Percentiles rank a stretch among this genome's conserved stretches.
These are phyloP conservation scores for Caenorhabditis sinica DNA, from an alignment of 2,888 invertebrate species.

Conservation along the genomic window DNA sequence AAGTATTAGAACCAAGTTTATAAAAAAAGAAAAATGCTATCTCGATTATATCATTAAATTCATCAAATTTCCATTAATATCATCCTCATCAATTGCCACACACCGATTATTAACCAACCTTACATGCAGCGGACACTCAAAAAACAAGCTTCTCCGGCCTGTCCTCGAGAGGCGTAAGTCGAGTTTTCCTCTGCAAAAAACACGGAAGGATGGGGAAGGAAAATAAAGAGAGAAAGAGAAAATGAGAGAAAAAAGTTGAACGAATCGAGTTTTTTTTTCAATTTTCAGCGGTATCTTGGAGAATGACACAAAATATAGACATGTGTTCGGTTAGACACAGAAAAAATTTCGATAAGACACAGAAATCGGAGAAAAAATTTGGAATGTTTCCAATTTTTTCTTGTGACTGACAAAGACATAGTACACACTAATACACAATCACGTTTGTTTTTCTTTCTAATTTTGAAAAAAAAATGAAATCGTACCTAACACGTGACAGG, in stretches of 20 bases:
- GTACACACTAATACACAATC: not conserved
- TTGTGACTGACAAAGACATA: conserved; percentile 9
- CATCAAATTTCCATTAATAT: not conserved
- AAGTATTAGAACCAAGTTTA: conserved; percentile 2
- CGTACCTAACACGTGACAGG: conserved; percentile 8
- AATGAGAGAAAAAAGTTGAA: conserved; percentile 13
- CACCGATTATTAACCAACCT: conserved; percentile 43
- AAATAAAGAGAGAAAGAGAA: not conserved
- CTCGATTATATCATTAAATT: not conserved
- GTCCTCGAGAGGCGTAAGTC: conserved; percentile 38
- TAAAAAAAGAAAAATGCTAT: not conserved
- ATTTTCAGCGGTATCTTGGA: not conserved
- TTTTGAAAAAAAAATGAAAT: not conserved
- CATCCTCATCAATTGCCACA: not conserved
- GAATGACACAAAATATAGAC: not conserved
- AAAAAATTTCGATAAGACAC: not conserved
- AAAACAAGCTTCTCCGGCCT: conserved; percentile 48
- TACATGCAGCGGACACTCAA: conserved; percentile 49
- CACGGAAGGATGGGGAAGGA: conserved; percentile 14
- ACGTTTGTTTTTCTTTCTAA: not conserved
- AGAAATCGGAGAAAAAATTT: not conserved
- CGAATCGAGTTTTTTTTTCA: conserved; percentile 18
- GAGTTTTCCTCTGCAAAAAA: conserved; percentile 45
- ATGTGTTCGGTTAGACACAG: too few relatives aligned
- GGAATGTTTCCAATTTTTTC: not conserved